These are phyloP conservation scores for Pseudolycoriella hygida DNA, from an alignment of 2,888 invertebrate genomes.

Conservation along the genomic window DNA sequence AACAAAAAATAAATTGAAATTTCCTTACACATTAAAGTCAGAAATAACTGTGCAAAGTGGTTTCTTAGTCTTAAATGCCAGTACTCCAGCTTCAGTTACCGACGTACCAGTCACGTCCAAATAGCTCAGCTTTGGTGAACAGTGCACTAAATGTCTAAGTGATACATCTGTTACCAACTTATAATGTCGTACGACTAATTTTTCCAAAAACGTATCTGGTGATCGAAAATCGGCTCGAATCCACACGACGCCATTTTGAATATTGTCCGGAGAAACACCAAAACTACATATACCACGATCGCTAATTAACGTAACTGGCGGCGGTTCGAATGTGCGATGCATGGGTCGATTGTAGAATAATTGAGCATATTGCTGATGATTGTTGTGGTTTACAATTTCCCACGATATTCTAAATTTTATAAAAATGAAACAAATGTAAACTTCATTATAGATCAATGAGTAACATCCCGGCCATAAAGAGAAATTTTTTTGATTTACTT, in stretches of 20 bases:
- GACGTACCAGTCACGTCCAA: constrained; percentile 50
- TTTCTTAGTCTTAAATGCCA: constrained; percentile 37
- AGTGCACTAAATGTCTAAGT: constrained; percentile 38
- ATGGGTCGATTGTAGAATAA: neutral
- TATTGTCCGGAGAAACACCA: constrained; percentile 22
- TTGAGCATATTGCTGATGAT: neutral
- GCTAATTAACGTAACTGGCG: neutral
- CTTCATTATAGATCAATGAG: too few relatives aligned
- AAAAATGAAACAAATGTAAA: too few relatives aligned
- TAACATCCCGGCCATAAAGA: too few relatives aligned
- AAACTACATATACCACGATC: constrained; percentile 27
- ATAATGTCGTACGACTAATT: constrained; percentile 39
- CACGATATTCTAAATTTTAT: neutral
- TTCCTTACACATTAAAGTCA: constrained; percentile 5
- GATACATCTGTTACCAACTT: constrained; percentile 42
- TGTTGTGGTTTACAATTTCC: neutral
- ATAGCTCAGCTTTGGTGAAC: constrained; percentile 36
- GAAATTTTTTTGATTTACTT: too few relatives aligned
- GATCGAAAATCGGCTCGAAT: constrained; percentile 24
- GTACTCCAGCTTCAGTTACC: constrained; percentile 41
- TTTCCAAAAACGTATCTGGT: constrained; percentile 31
- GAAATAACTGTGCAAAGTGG: constrained; percentile 39
- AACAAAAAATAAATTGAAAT: too few relatives aligned
- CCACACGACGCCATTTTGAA: constrained; percentile 24
- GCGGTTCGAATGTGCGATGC: neutral